These are phyloP conservation scores for Oeneis ivallda DNA, from an alignment of 2,888 invertebrate genomes.

Conservation along the genomic window DNA sequence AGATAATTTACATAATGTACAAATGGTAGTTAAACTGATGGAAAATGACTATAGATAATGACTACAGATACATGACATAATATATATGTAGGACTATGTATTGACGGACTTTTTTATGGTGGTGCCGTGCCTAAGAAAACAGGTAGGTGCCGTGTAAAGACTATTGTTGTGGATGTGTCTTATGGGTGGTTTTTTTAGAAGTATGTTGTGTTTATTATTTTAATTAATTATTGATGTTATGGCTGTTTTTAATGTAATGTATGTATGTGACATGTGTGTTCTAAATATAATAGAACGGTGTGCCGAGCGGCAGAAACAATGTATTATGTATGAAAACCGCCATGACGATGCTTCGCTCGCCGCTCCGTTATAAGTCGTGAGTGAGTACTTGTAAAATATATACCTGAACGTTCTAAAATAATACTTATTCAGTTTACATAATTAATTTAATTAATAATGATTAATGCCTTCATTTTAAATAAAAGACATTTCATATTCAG, in stretches of 20 bases:
- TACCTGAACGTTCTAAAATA: neutral
- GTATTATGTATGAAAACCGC: too few species aligned
- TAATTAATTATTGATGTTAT: slow-evolving; percentile 61
- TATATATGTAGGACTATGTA: too few species aligned
- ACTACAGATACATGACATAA: too few species aligned
- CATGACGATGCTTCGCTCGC: too few species aligned
- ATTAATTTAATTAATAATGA: neutral
- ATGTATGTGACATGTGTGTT: neutral
- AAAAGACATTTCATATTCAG: slow-evolving; percentile 13
- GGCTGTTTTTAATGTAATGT: slow-evolving; percentile 51
- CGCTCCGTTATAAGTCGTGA: neutral
- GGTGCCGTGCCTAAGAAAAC: too few species aligned
- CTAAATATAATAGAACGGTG: too few species aligned
- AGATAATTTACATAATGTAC: too few species aligned
- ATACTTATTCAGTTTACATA: neutral
- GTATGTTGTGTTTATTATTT: slow-evolving; percentile 46
- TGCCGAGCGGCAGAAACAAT: too few species aligned
- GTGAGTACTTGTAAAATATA: neutral
- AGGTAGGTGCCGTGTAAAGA: neutral
- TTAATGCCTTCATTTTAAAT: neutral
- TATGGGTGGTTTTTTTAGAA: slow-evolving; percentile 38
- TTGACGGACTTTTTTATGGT: too few species aligned
- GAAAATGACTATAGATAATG: too few species aligned
- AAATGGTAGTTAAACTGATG: too few species aligned
- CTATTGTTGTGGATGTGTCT: neutral